A percentile compares a stretch with the other conserved stretches of the same genome.
These are phyloP conservation scores for Hydropotes inermis DNA, from an alignment of 2,113 vertebrate species.

Conservation along the genomic window DNA sequence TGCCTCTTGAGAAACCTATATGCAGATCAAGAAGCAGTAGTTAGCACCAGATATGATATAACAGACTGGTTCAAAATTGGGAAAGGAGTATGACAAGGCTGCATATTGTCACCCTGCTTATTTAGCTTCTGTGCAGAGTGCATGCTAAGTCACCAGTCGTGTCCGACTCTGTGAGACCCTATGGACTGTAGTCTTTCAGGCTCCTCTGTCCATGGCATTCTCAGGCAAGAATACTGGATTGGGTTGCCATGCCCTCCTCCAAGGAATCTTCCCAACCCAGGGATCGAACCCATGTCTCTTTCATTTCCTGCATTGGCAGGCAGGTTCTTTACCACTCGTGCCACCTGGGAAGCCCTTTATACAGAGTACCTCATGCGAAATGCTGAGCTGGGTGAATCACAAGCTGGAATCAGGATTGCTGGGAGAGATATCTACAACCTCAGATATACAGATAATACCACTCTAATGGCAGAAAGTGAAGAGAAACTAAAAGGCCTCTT, in stretches of 20 bases:
- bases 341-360: background rate
- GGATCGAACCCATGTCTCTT: rapidly evolving
- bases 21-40: background rate
- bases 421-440: background rate
- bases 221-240: background rate
- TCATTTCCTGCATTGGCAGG: background rate
- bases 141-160: background rate
- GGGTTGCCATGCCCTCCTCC: background rate
- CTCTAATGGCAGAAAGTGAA: background rate
- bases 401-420: background rate
- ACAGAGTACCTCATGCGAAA: background rate
- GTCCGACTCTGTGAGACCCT: background rate
- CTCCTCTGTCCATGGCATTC: background rate
- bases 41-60: background rate
- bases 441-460: background rate
- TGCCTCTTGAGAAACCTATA: background rate
- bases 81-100: background rate
- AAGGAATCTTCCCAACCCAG: background rate
- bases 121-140: background rate
- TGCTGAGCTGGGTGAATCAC: background rate
- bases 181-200: background rate
- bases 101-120: background rate
- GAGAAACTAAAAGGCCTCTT: background rate
- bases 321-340: background rate
- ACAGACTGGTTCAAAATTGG: background rate